Evolutionary conservation across 2,113 vertebrate species (phyloP), one percentile per base, ranked within the genome.

Genomic region (Sinocyclocheilus grahami): DNA sequence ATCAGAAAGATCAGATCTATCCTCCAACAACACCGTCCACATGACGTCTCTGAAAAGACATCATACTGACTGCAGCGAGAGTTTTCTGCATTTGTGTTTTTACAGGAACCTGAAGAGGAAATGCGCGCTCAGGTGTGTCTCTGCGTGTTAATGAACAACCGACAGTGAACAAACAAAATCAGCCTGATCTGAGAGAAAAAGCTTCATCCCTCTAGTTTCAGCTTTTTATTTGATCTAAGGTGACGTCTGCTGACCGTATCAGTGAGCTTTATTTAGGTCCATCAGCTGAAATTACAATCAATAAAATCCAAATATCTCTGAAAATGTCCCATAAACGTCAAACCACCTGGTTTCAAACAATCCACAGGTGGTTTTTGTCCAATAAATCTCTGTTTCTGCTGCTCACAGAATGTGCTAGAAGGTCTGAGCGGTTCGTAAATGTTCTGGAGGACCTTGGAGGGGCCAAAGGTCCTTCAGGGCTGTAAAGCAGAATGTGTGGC

Each of bases 131-230:
- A 88, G 86, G 53, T 85, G 85, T 88, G 81, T 86, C 51, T 86
- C 22, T 18, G 12, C 18, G 20, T 9, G 94, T 95, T 95, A 95
- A 95, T 95, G 92, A 94, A 94, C 93, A 95, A 95, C 94, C 86
- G 86, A 89, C 88, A 78, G 82, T 71, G 76, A 85, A 78, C 46
- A 48, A 39, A 60, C 81, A 48, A 75, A 80, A 77, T 78, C 84
- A 86, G 18, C 22, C 82, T 30, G 62, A 27, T 42, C 46, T 62
- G n/a, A 62, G 39, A 20, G 55, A 16, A 27, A 42, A 67, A 78
- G 62, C 18, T 76, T 75, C 67, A 83, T 55, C 6, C 2, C 3
- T 27, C n/a, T 18, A 53, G 14, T 53, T 53, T 30, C 74, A 30
- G 74, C 46, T 16, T 48, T 51, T 0, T 16, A n/a, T 51, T 14